Conservation (phyloP, 2,113 vertebrate genomes). For the Misgurnus mizolepis region DNA sequence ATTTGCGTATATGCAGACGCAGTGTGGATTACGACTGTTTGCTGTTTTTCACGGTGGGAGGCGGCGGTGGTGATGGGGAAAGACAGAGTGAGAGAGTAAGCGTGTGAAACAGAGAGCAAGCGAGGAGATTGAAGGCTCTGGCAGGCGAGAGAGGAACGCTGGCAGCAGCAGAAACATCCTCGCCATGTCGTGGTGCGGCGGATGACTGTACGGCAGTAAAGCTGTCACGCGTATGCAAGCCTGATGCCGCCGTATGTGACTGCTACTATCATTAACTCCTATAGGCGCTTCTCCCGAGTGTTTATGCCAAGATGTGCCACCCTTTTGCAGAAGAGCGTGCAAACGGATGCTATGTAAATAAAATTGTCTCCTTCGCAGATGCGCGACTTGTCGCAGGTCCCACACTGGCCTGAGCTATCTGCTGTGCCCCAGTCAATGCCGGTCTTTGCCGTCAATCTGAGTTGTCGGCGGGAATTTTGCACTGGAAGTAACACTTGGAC, state of each 20-base stretch:
- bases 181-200: constrained; percentile 45
- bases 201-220: constrained; percentile 67
- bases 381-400: constrained; percentile 27
- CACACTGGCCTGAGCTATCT: constrained; percentile 2
- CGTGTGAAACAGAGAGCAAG: constrained; percentile 69
- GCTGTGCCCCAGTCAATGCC: background rate
- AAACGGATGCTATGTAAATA: constrained; percentile 35
- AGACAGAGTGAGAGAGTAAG: constrained; percentile 75
- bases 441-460: constrained; percentile 25
- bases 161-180: constrained; percentile 57
- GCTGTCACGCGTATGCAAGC: constrained; percentile 76
- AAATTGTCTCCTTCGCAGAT: constrained; percentile 36
- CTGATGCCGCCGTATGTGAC: constrained; percentile 68
- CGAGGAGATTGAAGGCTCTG: constrained; percentile 71
- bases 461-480: background rate
- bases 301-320: constrained; percentile 73
- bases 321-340: constrained; percentile 38
- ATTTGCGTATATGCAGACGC: constrained; percentile 30
- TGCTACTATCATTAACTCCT: constrained; percentile 78
- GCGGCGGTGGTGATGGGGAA: constrained; percentile 39
- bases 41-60: constrained; percentile 52
- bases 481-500: constrained; percentile 5
- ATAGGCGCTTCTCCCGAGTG: constrained; percentile 65
- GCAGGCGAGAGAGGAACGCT: constrained; percentile 66
- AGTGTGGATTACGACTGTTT: constrained; percentile 50